Percentiles rank a stretch among this genome's conserved stretches.
These are phyloP conservation scores for Silurus glanis DNA, from an alignment of 2,113 vertebrate species.

Conservation along the genomic window DNA sequence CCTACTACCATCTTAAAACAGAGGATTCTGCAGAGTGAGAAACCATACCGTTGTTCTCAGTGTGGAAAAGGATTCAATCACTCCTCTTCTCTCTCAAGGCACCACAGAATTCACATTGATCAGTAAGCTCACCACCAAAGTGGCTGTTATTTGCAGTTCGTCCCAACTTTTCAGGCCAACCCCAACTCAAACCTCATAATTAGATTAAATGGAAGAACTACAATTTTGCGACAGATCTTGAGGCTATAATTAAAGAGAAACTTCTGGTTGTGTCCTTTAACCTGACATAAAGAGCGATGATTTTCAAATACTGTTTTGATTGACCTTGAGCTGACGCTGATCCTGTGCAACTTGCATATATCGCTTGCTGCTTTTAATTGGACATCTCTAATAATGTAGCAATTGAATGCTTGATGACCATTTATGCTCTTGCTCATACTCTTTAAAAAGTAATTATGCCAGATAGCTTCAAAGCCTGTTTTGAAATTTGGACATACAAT, in stretches of 20 bases:
- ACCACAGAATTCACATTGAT: slow-evolving; percentile 75
- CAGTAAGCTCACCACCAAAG: slow-evolving; percentile 56
- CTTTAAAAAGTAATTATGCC: neutral
- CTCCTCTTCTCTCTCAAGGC: slow-evolving; percentile 76
- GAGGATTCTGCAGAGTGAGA: slow-evolving; percentile 67
- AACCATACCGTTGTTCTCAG: slow-evolving; percentile 76
- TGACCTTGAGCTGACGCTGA: slow-evolving; percentile 32
- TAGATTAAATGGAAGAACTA: slow-evolving; percentile 18
- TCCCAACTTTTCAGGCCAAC: slow-evolving; percentile 52
- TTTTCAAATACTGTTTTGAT: slow-evolving; percentile 40
- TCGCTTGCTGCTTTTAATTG: slow-evolving; percentile 43
- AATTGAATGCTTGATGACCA: slow-evolving; percentile 42
- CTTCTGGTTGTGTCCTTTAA: slow-evolving; percentile 6
- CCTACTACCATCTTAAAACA: slow-evolving; percentile 75
- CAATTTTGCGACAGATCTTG: slow-evolving; percentile 47
- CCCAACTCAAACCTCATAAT: slow-evolving; percentile 25
- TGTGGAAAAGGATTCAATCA: slow-evolving; percentile 81
- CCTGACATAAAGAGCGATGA: slow-evolving; percentile 37
- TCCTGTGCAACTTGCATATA: slow-evolving; percentile 41
- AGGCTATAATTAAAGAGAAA: slow-evolving; percentile 54
- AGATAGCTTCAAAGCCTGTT: slow-evolving; percentile 12
- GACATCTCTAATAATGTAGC: slow-evolving; percentile 48
- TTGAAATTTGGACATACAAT: slow-evolving; percentile 54
- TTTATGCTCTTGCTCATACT: slow-evolving; percentile 16
- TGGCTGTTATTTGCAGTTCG: slow-evolving; percentile 48